A percentile compares a stretch with the other conserved stretches of the same genome.
Conservation (phyloP, 1,140 invertebrate species). For the Pseudoatta argentina region DNA sequence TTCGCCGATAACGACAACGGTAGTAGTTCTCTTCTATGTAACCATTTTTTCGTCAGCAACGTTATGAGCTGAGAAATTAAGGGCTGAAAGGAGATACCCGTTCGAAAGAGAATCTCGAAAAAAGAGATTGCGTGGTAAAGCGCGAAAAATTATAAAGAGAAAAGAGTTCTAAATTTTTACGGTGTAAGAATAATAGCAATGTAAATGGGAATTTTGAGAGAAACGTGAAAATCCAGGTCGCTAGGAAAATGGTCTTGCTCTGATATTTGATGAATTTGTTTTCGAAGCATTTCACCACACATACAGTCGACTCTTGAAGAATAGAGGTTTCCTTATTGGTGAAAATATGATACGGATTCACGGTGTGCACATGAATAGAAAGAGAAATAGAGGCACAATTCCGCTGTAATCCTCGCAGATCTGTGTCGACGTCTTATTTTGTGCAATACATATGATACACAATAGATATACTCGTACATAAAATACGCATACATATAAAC, state of each 20-base stretch:
- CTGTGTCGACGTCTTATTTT: background rate
- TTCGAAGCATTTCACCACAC: constrained; percentile 4
- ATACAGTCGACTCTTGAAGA: background rate
- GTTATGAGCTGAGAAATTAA: constrained; percentile 22
- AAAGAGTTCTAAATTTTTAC: background rate
- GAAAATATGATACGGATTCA: background rate
- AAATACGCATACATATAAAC: background rate
- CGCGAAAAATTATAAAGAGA: background rate
- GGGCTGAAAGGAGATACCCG: background rate
- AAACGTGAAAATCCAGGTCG: background rate
- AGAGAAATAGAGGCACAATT: background rate
- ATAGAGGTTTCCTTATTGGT: constrained; percentile 1
- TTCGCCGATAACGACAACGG: constrained; percentile 22
- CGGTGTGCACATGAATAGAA: background rate
- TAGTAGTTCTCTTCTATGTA: constrained; percentile 8
- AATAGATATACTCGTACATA: background rate
- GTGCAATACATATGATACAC: background rate
- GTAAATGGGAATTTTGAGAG: background rate
- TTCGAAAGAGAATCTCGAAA: background rate
- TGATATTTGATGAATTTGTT: constrained; percentile 37
- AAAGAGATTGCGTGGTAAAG: background rate
- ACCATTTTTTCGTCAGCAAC: constrained; percentile 17
- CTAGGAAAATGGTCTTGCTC: background rate
- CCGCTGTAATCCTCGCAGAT: background rate
- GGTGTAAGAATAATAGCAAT: constrained; percentile 2